These are phyloP conservation scores for Oreortyx pictus DNA, from an alignment of 2,797 vertebrate genomes.

Conservation along the genomic window DNA sequence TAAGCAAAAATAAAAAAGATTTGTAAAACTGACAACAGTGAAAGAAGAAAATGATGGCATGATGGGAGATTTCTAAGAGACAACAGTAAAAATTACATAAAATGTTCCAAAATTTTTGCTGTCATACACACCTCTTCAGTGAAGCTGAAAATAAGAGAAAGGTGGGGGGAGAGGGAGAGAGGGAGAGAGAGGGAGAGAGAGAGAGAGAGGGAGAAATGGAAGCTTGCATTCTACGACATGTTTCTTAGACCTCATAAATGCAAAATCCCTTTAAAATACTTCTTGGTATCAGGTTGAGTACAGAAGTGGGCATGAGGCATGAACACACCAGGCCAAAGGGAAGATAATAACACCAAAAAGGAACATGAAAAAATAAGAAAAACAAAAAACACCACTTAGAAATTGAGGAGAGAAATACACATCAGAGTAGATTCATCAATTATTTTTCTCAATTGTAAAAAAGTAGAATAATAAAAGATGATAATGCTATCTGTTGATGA, in stretches of 20 bases:
- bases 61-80: not conserved
- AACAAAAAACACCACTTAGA: not conserved
- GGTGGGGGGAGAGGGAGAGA: not conserved
- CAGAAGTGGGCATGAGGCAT: not conserved
- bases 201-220: not conserved
- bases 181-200: not conserved
- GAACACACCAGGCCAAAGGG: not conserved
- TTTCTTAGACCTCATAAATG: not conserved
- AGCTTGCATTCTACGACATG: not conserved
- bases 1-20: not conserved
- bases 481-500: not conserved
- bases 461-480: not conserved
- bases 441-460: not conserved
- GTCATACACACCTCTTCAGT: not conserved
- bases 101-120: not conserved
- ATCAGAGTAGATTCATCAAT: not conserved
- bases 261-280: not conserved
- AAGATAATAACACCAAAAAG: not conserved
- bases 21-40: not conserved
- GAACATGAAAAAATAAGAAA: fast-evolving
- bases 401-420: not conserved
- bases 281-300: not conserved
- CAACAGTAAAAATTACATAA: not conserved
- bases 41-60: not conserved
- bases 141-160: slow-evolving; percentile 32